phyloP scores from a whole-genome alignment of 2,888 invertebrate genomes.

The Hymenopus coronatus region DNA sequence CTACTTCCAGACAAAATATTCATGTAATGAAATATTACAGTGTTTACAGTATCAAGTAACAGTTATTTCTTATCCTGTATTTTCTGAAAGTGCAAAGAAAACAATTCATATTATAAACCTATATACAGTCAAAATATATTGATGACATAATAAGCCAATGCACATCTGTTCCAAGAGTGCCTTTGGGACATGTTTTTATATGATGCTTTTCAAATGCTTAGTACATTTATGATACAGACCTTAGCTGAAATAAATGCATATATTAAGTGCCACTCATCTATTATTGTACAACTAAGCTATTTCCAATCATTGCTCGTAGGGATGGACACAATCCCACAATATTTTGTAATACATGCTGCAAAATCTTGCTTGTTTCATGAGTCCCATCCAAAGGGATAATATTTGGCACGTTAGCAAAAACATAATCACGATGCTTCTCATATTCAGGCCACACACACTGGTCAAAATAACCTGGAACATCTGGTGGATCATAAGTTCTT shows the following conservation, averaged over 20 bases:
- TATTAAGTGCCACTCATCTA: neutral
- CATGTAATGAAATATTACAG: too few species aligned
- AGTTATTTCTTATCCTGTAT: too few species aligned
- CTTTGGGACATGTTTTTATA: too few species aligned
- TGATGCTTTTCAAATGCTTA: too few species aligned
- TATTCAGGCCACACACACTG: slow-evolving; percentile 90
- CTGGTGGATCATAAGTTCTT: slow-evolving; percentile 80
- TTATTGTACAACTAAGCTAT: neutral
- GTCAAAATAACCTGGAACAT: slow-evolving; percentile 85
- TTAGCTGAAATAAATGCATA: neutral
- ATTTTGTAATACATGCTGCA: slow-evolving; percentile 6
- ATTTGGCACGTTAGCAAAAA: slow-evolving; percentile 41
- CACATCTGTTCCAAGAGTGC: too few species aligned
- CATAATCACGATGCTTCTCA: slow-evolving; percentile 54
- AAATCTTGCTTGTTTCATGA: neutral
- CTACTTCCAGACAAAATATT: too few species aligned
- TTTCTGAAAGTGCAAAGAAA: too few species aligned
- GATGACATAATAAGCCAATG: too few species aligned
- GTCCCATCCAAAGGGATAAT: slow-evolving; percentile 35
- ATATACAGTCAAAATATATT: too few species aligned
- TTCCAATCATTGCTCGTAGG: neutral
- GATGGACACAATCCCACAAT: neutral
- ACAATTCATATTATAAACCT: too few species aligned
- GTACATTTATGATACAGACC: too few species aligned
- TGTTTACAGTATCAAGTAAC: too few species aligned